Conservation (phyloP, 2,888 invertebrate genomes). For the Drosophila pegasa region DNA sequence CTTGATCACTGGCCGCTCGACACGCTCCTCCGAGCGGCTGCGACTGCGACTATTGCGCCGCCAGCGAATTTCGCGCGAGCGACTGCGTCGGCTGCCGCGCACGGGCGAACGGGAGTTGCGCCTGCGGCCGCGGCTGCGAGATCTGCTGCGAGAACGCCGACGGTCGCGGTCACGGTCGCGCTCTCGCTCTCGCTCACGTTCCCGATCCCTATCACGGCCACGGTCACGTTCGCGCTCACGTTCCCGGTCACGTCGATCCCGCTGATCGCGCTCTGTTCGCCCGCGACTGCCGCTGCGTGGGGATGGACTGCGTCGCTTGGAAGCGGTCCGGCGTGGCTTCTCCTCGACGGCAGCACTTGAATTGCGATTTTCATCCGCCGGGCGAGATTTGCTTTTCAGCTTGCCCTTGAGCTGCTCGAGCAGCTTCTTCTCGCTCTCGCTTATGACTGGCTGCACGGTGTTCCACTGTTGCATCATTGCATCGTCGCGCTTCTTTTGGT, state of each 20-base stretch:
- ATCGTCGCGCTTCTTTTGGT: slow-evolving; percentile 85
- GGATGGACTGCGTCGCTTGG: slow-evolving; percentile 59
- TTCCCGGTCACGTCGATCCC: slow-evolving; percentile 53
- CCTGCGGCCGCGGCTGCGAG: slow-evolving; percentile 70
- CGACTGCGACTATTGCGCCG: slow-evolving; percentile 44
- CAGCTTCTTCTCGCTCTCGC: slow-evolving; percentile 87
- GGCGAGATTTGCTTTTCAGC: slow-evolving; percentile 80
- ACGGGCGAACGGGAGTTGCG: slow-evolving; percentile 72
- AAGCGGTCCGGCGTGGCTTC: slow-evolving; percentile 50
- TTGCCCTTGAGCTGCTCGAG: slow-evolving; percentile 85
- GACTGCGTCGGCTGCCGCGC: slow-evolving; percentile 60
- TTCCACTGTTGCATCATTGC: slow-evolving; percentile 86
- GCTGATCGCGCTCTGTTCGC: slow-evolving; percentile 50
- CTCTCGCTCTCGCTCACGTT: slow-evolving; percentile 48
- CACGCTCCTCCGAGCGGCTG: slow-evolving; percentile 58
- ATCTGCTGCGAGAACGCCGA: slow-evolving; percentile 61
- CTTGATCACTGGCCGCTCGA: slow-evolving; percentile 83
- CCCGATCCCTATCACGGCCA: slow-evolving; percentile 44
- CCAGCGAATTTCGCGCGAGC: slow-evolving; percentile 61
- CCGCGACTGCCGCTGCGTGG: slow-evolving; percentile 62
- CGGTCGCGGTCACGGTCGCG: slow-evolving; percentile 55
- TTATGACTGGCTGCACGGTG: slow-evolving; percentile 86
- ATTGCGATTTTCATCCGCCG: slow-evolving; percentile 67
- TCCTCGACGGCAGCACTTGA: slow-evolving; percentile 55
- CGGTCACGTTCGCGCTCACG: slow-evolving; percentile 50